Base-by-base conservation (phyloP, 2,113 vertebrate species). In the Psilopogon haemacephalus region DNA sequence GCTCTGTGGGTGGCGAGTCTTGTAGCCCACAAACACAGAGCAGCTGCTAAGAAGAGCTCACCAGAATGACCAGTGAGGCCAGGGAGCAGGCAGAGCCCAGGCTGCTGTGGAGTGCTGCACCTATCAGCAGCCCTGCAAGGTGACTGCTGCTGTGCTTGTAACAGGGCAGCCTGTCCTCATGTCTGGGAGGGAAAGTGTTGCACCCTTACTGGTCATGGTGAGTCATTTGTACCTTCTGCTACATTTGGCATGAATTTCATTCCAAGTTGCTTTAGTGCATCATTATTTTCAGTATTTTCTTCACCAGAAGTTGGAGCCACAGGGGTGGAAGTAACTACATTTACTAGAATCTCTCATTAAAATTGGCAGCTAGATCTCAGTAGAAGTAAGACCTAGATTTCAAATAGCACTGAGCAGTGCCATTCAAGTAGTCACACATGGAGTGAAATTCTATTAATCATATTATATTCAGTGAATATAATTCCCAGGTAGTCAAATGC, bases 161-260 rank as follows among this genome's bases (percentile, higher is more conserved):
- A 32, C 63, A 67, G 79, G 50, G 70, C 79, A 80, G 76, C 59
- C 33, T 1, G 0, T 50, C 33, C 88, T 72, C 64, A 52, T 5
- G 0, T 37, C 5, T 3, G 40, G 1, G 5, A 80, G 88, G 71
- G 75, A 91, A 86, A 83, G 85, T 73, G 75, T 70, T 56, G 88
- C 37, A 42, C 55, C 42, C 26, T 35, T n/a, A 33, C 27, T 84
- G 67, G 28, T 42, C 54, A 9, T 0, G 11, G 70, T 95, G 94
- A 95, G 55, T 93, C 89, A 96, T 65, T 65, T 89, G 63, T 37
- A 88, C 84, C 89, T 79, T 88, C 74, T 93, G 84, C 81, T 76
- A 67, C 67, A 76, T 87, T 71, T 95, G 92, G 84, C 70, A 46
- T 46, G 63, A 89, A 72, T 88, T 81, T 88, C 60, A 64, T 84